phyloP scores from a whole-genome alignment of 2,888 invertebrate species.

The Habrosyne pyritoides region DNA sequence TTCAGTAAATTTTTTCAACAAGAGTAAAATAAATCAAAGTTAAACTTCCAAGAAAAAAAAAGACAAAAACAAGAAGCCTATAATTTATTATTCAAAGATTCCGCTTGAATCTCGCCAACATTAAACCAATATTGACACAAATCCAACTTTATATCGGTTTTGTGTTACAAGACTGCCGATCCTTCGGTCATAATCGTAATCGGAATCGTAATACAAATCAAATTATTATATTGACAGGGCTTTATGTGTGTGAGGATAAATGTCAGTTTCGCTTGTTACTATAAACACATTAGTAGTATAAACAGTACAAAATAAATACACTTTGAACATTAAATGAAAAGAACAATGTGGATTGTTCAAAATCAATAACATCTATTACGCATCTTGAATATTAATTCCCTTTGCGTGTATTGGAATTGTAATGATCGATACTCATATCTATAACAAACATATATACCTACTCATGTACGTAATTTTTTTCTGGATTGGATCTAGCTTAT shows the following conservation, averaged over 20 bases:
- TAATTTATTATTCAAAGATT: constrained; percentile 30
- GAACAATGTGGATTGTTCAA: not conserved
- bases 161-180: constrained; percentile 14
- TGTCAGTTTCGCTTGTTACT: not conserved
- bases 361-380: not conserved
- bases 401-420: too few species aligned
- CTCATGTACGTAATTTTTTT: too few species aligned
- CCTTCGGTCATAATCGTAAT: constrained; percentile 8
- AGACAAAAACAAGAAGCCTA: constrained; percentile 15
- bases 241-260: not conserved
- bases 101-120: constrained; percentile 19
- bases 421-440: too few species aligned
- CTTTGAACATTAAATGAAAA: not conserved
- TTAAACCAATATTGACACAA: constrained; percentile 37
- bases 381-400: not conserved
- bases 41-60: constrained; percentile 14
- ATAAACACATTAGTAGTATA: not conserved
- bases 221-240: not conserved
- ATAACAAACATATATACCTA: too few species aligned
- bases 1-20: not conserved
- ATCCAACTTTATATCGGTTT: constrained; percentile 15
- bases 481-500: too few species aligned
- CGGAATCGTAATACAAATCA: constrained; percentile 9
- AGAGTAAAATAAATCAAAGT: constrained; percentile 11
- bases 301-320: not conserved